Base-by-base conservation (phyloP, 2,797 vertebrate species). In the Bucorvus abyssinicus region DNA sequence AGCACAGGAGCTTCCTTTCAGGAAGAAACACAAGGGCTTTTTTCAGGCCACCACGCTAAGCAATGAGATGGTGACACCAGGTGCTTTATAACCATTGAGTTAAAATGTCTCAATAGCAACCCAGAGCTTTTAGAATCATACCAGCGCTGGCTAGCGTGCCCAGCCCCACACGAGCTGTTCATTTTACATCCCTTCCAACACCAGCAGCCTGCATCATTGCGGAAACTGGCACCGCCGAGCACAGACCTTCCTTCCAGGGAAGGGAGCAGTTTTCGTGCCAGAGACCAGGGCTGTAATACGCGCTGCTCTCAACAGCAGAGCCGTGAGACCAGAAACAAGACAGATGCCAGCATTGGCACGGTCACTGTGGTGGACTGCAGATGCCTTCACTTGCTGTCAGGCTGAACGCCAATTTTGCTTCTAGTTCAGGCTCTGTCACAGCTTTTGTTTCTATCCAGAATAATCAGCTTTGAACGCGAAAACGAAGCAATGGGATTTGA, bases 181-280 rank as follows among this genome's bases (percentile, higher is more conserved):
- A 61, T 81, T 83, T 94, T 70, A 44, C 44, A 36, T 67, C 20
- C 49, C 49, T 93, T 88, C 64, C 57, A 85, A 82, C 14, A 17
- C 67, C 93, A 90, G 61, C 22, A 73, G 68, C 24, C 52, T 79
- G 60, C 52, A 29, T 30, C 49, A 71, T 53, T 68, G 38, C 77
- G 85, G 90, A 87, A 91, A 49, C 53, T 71, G 92, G 68, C 76
- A 87, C 36, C 17, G 12, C n/a, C 59, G 36, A 38, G 73, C 65
- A 38, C 22, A 29, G 21, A 50, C 19, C 34, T 81, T 95, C 90
- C 73, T 94, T 95, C 78, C 94, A 88, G 89, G 71, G 71, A 91
- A 65, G 23, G 47, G 57, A 84, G 56, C 13, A 59, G 71, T 69
- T 92, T 92, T 44, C 4, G 4, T 85, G 81, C 95, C 94, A 93